These are phyloP conservation scores for Sicus ferrugineus DNA, from an alignment of 2,888 invertebrate species.

Conservation along the genomic window DNA sequence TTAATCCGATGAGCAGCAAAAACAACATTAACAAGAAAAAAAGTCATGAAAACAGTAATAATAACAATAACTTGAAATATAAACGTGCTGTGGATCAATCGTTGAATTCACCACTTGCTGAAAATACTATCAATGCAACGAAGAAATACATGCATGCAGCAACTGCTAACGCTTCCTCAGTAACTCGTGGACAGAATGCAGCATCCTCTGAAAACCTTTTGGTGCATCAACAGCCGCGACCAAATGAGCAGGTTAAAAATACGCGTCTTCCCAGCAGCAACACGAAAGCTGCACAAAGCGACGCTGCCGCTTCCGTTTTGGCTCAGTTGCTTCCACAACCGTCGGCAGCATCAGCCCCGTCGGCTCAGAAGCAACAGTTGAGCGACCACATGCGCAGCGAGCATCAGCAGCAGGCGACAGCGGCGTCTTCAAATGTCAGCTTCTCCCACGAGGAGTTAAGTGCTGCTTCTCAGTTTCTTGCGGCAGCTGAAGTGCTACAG, in stretches of 20 bases:
- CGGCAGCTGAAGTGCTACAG: slow-evolving; percentile 50
- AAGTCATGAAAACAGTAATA: slow-evolving; percentile 42
- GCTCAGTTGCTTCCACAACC: slow-evolving; percentile 41
- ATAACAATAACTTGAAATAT: slow-evolving; percentile 45
- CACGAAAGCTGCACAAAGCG: slow-evolving; percentile 70
- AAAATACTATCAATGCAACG: slow-evolving; percentile 51
- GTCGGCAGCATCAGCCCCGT: slow-evolving; percentile 29
- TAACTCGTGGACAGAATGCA: slow-evolving; percentile 36
- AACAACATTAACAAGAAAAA: slow-evolving; percentile 40
- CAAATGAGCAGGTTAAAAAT: slow-evolving; percentile 62
- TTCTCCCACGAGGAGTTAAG: slow-evolving; percentile 50
- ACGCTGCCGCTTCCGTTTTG: slow-evolving; percentile 50
- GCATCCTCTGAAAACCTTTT: slow-evolving; percentile 50
- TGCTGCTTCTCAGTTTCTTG: slow-evolving; percentile 53
- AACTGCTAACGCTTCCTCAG: slow-evolving; percentile 41
- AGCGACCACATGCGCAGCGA: slow-evolving; percentile 81
- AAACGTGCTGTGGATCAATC: slow-evolving; percentile 48
- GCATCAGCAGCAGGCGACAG: slow-evolving; percentile 52
- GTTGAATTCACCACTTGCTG: slow-evolving; percentile 50
- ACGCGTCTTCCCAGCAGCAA: slow-evolving; percentile 51
- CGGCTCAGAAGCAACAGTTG: slow-evolving; percentile 71
- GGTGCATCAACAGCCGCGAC: slow-evolving; percentile 51
- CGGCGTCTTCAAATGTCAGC: slow-evolving; percentile 22
- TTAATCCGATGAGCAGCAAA: slow-evolving; percentile 25
- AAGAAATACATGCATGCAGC: slow-evolving; percentile 54